Evolutionary conservation across 2,113 vertebrate species (phyloP), one percentile per base, ranked within the genome.

Genomic region (Brachionichthys hirsutus): DNA sequence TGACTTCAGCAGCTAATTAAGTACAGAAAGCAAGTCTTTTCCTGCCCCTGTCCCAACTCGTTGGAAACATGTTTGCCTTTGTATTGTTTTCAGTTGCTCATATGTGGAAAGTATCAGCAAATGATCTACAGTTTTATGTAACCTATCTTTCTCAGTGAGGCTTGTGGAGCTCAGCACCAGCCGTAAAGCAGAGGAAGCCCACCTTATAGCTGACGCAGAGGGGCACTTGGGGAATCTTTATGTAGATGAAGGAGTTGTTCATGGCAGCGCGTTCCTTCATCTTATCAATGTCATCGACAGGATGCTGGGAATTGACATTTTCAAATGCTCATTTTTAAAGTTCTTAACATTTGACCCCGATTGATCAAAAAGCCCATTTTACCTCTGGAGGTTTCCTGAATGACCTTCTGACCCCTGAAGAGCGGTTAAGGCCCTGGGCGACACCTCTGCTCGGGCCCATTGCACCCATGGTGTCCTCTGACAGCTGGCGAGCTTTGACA

Each of bases 231-330:
- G 97, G 97, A 84, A 99, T 98, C 90, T 98, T 99, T 82, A 99
- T 94, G 83, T 98, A 99, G 87, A 99, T 99, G 85, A 99, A 99
- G 61, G 97, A 99, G 84, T 99, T 98, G 90, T 99, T 99, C 97
- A 98, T 98, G 17, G 97, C 97, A 0, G 97, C 97, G 12, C 97
- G 90, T 65, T 98, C 97, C 83, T 98, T 98, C 97, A 98, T 99
- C 89, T 99, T 99, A 80, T 99, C 97, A 2, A 99, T 98, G 75
- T 99, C 97, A 72, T 98, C 97, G 20, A 99, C 95, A 0, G 95
- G 95, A 77, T 96, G 93, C 97, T 99, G 82, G 18, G 18, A 62
- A 35, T 58, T 54, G 0, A 53, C 1, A 30, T 10, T 38, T 9
- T 9, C 3, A 7, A 11, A 51, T 12, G n/a, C 7, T 2, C 10